Percentiles rank a stretch among this genome's conserved stretches.
Conservation (phyloP, 2,797 vertebrate species). For the Molothrus aeneus region DNA sequence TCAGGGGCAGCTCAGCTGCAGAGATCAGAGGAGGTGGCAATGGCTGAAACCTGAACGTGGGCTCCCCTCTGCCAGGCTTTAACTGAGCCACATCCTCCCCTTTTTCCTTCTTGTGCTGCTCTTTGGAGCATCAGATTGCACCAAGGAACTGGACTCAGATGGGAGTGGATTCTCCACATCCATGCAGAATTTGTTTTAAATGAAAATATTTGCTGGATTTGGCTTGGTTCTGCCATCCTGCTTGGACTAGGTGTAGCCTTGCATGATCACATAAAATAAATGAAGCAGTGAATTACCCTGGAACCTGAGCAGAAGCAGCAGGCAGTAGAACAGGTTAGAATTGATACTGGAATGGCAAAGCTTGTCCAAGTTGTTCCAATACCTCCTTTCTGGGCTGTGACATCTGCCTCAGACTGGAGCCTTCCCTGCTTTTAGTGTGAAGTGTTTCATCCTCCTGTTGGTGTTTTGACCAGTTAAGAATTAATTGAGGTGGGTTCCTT, state of each 20-base stretch:
- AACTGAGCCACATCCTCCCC: not conserved
- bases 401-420: not conserved
- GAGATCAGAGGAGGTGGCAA: not conserved
- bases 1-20: too few relatives aligned
- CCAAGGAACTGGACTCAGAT: not conserved
- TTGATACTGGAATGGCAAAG: not conserved
- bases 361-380: fast-evolving
- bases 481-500: not conserved
- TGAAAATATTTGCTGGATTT: not conserved
- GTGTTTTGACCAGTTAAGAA: not conserved
- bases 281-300: not conserved
- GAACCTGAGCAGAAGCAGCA: not conserved
- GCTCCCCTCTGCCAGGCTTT: not conserved
- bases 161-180: not conserved
- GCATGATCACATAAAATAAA: not conserved
- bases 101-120: not conserved
- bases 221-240: not conserved
- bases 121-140: not conserved
- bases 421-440: not conserved
- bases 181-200: not conserved
- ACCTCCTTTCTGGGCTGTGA: not conserved
- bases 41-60: not conserved
- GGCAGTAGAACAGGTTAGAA: not conserved
- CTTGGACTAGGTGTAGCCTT: fast-evolving
- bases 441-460: not conserved